phyloP scores from a whole-genome alignment of 2,888 invertebrate species.

The Polydrusus tereticollis region DNA sequence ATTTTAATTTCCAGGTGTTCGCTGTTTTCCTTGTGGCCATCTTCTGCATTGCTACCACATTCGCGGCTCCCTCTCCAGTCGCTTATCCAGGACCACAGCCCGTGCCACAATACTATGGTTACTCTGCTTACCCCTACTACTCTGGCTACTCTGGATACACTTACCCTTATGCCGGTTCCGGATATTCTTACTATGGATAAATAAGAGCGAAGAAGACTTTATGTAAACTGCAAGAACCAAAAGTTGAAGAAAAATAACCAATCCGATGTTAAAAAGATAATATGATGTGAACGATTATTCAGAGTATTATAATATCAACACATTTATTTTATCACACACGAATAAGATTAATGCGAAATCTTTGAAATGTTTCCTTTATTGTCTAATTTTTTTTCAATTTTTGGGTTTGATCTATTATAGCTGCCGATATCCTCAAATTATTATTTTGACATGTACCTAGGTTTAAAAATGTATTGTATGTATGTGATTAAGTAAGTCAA shows the following conservation, averaged over 20 bases:
- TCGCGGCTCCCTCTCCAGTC: neutral
- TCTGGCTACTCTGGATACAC: slow-evolving; percentile 16
- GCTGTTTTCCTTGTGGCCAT: slow-evolving; percentile 11
- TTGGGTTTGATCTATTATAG: no score
- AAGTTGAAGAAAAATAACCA: neutral
- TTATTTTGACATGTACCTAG: no score
- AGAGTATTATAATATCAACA: no score
- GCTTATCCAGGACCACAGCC: slow-evolving; percentile 15
- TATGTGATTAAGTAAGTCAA: no score
- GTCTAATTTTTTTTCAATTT: no score
- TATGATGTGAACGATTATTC: no score
- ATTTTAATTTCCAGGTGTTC: neutral
- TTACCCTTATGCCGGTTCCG: slow-evolving; percentile 15
- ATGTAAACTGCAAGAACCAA: neutral
- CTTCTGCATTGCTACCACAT: slow-evolving; percentile 10
- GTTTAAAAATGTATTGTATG: no score
- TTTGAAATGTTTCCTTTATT: no score
- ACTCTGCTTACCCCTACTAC: slow-evolving; percentile 20
- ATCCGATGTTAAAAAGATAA: no score
- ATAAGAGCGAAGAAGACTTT: neutral
- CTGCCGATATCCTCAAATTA: no score
- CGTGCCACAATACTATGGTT: slow-evolving; percentile 13
- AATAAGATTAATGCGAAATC: no score
- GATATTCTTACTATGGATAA: slow-evolving; percentile 27
- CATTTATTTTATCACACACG: no score